Evolutionary conservation across 2,797 vertebrate genomes (phyloP).

Genomic region (Semotilus atromaculatus): DNA sequence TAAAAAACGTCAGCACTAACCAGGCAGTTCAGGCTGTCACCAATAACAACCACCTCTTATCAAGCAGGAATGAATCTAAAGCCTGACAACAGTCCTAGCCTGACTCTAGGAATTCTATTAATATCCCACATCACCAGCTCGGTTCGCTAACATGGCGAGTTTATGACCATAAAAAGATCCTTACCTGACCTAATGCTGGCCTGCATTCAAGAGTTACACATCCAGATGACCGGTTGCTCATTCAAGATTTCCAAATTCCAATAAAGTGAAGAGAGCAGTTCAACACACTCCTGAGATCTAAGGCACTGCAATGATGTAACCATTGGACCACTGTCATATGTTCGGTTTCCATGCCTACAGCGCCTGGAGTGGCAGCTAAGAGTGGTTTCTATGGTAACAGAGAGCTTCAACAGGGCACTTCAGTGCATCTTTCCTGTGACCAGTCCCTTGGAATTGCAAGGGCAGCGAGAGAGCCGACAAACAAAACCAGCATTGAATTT

Average conservation of each 20-base stretch:
- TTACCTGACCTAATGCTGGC: slow-evolving; percentile 57
- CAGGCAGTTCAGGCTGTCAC: slow-evolving; percentile 6
- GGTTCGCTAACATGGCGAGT: slow-evolving; percentile 21
- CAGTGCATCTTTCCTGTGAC: slow-evolving; percentile 58
- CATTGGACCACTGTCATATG: slow-evolving; percentile 61
- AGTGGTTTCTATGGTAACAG: slow-evolving; percentile 72
- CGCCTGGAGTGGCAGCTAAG: slow-evolving; percentile 75
- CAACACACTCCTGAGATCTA: slow-evolving; percentile 52
- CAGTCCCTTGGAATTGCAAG: slow-evolving; percentile 52
- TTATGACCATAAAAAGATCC: slow-evolving; percentile 35
- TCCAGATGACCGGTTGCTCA: slow-evolving; percentile 47
- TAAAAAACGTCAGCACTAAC: background rate
- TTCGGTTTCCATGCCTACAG: slow-evolving; percentile 71
- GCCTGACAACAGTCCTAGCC: slow-evolving; percentile 37
- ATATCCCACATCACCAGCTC: slow-evolving; percentile 47
- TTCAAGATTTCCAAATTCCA: slow-evolving; percentile 58
- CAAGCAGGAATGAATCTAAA: slow-evolving; percentile 16
- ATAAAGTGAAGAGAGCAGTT: slow-evolving; percentile 52
- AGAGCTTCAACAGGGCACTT: slow-evolving; percentile 58
- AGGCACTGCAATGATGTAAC: slow-evolving; percentile 65
- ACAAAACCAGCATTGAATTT: background rate
- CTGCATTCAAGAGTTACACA: slow-evolving; percentile 49
- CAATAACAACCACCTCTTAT: slow-evolving; percentile 17
- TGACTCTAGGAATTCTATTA: slow-evolving; percentile 51
- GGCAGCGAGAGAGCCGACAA: slow-evolving; percentile 24